These are phyloP conservation scores for Girardia tigrina DNA, from an alignment of 2,888 invertebrate genomes.

Conservation along the genomic window DNA sequence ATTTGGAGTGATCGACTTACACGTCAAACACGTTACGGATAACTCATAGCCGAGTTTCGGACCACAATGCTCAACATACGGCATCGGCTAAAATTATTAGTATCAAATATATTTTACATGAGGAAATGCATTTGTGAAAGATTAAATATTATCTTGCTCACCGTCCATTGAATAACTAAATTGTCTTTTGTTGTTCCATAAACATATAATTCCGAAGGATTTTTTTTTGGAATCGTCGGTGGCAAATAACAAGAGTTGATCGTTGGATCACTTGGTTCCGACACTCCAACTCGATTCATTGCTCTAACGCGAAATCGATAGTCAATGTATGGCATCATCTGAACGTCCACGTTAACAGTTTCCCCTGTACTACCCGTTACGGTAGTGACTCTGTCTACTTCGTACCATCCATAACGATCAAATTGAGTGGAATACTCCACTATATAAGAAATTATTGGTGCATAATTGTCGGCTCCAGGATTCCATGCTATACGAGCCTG, in stretches of 20 bases:
- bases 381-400: slow-evolving; percentile 34
- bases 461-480: slow-evolving; percentile 81
- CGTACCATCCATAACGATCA: slow-evolving; percentile 75
- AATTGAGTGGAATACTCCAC: slow-evolving; percentile 84
- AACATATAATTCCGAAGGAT: slow-evolving; percentile 46
- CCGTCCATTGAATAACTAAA: slow-evolving; percentile 48
- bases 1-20: neutral
- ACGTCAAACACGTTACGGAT: neutral
- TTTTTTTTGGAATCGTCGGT: slow-evolving; percentile 41
- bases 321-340: slow-evolving; percentile 44
- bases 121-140: neutral
- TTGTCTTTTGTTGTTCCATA: slow-evolving; percentile 43
- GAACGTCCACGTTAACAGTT: slow-evolving; percentile 37
- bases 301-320: slow-evolving; percentile 49
- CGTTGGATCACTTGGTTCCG: slow-evolving; percentile 44
- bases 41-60: slow-evolving; percentile 73
- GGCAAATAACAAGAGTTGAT: slow-evolving; percentile 41
- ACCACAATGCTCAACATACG: slow-evolving; percentile 86
- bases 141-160: slow-evolving; percentile 38
- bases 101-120: neutral
- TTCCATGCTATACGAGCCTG: slow-evolving; percentile 64
- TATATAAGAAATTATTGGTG: slow-evolving; percentile 74
- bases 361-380: neutral
- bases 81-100: slow-evolving; percentile 70
- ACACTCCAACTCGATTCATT: slow-evolving; percentile 48